Evolutionary conservation across 2,113 vertebrate species (phyloP).

Genomic region (Onychorhynchus coronatus): DNA sequence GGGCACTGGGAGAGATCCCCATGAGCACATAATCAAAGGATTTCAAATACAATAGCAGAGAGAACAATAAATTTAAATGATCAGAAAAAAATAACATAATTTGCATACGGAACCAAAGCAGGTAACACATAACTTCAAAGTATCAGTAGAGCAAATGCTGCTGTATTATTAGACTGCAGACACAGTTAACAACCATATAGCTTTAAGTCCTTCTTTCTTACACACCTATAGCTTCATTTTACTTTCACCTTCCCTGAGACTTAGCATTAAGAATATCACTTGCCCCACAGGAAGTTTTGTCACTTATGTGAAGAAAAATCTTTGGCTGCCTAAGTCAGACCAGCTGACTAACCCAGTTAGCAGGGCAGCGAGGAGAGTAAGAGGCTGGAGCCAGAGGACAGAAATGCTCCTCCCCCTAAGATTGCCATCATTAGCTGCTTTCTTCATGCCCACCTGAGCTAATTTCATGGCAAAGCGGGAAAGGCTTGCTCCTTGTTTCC

Average conservation of each 20-base stretch:
- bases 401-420: not conserved
- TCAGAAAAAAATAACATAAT: not conserved
- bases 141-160: fast-evolving
- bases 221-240: not conserved
- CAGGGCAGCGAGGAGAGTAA: not conserved
- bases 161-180: not conserved
- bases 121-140: not conserved
- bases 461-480: not conserved
- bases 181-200: not conserved
- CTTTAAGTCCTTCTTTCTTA: not conserved
- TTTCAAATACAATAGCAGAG: not conserved
- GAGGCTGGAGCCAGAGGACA: not conserved
- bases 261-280: not conserved
- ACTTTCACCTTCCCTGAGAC: not conserved
- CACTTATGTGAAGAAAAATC: not conserved
- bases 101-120: not conserved
- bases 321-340: not conserved
- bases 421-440: not conserved
- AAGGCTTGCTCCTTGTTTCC: not conserved
- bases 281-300: not conserved
- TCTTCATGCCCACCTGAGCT: not conserved
- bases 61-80: not conserved
- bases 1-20: not conserved
- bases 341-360: not conserved
- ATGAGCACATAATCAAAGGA: not conserved